These are phyloP conservation scores for Thalassarche chlororhynchos DNA, from an alignment of 2,113 vertebrate species.

Conservation along the genomic window DNA sequence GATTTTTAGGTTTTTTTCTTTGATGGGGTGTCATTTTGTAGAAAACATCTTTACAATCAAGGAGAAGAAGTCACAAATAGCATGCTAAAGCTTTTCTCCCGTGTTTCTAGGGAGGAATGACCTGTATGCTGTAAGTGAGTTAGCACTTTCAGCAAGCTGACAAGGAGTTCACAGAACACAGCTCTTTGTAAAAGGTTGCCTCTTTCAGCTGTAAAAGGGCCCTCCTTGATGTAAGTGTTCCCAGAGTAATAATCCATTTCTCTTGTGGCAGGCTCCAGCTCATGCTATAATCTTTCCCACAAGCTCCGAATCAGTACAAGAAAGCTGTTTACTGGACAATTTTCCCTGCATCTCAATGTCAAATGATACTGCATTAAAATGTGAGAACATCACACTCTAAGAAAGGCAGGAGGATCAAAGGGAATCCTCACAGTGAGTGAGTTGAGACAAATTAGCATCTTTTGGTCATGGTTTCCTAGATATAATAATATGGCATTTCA, in stretches of 20 bases:
- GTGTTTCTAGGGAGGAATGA: not conserved
- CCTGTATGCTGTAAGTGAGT: slow-evolving; percentile 18
- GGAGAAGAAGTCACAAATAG: not conserved
- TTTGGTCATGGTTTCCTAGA: slow-evolving; percentile 65
- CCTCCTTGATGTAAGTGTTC: slow-evolving; percentile 35
- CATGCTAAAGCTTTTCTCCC: not conserved
- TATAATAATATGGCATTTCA: slow-evolving; percentile 46
- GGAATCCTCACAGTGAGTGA: not conserved
- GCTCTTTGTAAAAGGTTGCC: slow-evolving; percentile 22
- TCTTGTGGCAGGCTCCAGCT: not conserved
- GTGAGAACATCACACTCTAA: not conserved
- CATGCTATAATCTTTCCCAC: slow-evolving; percentile 29
- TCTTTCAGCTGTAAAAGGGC: not conserved
- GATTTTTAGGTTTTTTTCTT: not conserved
- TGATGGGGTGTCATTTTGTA: not conserved
- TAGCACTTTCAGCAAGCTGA: slow-evolving; percentile 53
- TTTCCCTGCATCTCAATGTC: slow-evolving; percentile 22
- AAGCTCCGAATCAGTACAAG: slow-evolving; percentile 10
- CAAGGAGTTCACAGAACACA: slow-evolving; percentile 25
- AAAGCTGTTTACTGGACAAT: slow-evolving; percentile 10
- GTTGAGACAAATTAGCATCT: slow-evolving; percentile 8
- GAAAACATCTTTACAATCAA: not conserved
- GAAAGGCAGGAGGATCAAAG: slow-evolving; percentile 34
- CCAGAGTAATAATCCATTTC: slow-evolving; percentile 7
- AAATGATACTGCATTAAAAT: not conserved